Evolutionary conservation across 2,113 vertebrate genomes (phyloP), one percentile per base, ranked within the genome.

Genomic region (Tupaia chinensis): DNA sequence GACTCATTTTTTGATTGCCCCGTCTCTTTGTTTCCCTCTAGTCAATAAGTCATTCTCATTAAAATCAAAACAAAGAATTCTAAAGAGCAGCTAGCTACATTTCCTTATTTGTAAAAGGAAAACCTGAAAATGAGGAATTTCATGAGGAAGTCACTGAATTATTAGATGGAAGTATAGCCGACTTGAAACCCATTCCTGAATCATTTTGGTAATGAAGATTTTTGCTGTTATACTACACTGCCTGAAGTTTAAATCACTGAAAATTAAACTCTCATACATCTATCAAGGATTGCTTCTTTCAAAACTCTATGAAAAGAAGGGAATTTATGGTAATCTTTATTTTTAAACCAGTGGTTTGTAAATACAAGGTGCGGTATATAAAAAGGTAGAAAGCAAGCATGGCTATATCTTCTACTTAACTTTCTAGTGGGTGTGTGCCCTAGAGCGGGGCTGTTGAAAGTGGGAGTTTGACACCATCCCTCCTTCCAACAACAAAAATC

Each of bases 191-290:
- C 34, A 81, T 20, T 77, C 58, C 53, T 32, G 60, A 80, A 15
- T 90, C 53, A 78, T 61, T 95, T 97, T 81, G 88, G 34, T 69
- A 80, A 85, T 17, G 63, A 73, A 60, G 34, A 72, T 16, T 11
- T 2, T 89, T 84, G 13, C 14, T 77, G 53, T 82, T 77, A 44
- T 1, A 85, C 8, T 27, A 86, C 25, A 82, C 7, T 88, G 1
- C 14, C 22, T 82, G 34, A 69, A 58, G 65, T 81, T 58, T 73
- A 85, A 93, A 82, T 86, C 34, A 86, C 63, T 74, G 15, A 77
- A 72, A 88, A 92, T 68, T 23, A 89, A 93, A 83, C 14, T 5
- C 25, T 65, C 44, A 66, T 76, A 20, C 63, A 85, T 15, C 20
- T 83, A 78, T 81, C 10, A 73, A 81, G 3, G 19, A 73, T 20